These are phyloP conservation scores for Lasiurus borealis DNA, from an alignment of 2,113 vertebrate species.

Conservation along the genomic window DNA sequence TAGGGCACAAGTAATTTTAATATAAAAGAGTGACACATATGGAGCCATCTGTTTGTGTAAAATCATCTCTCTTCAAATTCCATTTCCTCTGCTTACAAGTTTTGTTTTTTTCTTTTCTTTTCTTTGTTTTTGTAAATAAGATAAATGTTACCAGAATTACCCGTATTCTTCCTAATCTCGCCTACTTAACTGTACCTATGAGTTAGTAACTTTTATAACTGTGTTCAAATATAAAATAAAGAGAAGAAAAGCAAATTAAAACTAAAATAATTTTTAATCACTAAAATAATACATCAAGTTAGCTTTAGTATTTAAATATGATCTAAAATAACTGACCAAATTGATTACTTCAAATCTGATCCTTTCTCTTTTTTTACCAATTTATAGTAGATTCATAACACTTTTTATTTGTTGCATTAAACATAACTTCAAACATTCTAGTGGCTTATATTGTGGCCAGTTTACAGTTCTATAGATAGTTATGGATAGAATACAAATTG, in stretches of 20 bases:
- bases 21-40: neutral
- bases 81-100: neutral
- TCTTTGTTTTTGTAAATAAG: slow-evolving; percentile 32
- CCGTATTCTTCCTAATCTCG: neutral
- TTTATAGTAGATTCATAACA: neutral
- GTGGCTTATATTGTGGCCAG: neutral
- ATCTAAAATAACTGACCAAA: neutral
- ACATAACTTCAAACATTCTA: neutral
- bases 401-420: neutral
- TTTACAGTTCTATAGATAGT: neutral
- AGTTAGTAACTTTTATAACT: neutral
- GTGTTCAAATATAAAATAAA: neutral
- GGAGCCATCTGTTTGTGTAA: neutral
- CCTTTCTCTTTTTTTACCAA: neutral
- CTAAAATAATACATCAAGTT: neutral
- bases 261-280: neutral
- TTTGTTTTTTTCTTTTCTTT: neutral
- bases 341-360: neutral
- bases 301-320: neutral
- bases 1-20: neutral
- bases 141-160: neutral
- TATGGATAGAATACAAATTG: neutral
- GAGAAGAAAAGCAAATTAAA: neutral
- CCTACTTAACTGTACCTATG: neutral
- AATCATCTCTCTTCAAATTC: neutral